Conservation (phyloP, 2,113 vertebrate genomes). For the Todiramphus chloris region DNA sequence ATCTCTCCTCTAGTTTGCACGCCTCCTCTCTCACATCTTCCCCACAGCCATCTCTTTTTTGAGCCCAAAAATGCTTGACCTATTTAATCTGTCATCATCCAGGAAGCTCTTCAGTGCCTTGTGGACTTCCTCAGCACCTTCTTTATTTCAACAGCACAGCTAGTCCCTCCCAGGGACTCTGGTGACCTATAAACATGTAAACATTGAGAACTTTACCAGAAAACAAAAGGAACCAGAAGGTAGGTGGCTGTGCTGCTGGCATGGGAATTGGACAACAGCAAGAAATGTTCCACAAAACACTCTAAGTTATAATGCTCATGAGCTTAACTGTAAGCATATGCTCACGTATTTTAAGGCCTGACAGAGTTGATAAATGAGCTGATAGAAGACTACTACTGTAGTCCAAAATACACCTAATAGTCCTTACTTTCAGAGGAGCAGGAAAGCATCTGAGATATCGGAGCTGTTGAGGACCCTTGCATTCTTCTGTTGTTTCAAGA, state of each 20-base stretch:
- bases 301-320: not conserved
- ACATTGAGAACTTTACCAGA: not conserved
- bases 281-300: not conserved
- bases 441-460: not conserved
- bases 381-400: not conserved
- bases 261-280: not conserved
- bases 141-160: not conserved
- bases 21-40: not conserved
- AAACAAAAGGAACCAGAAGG: not conserved
- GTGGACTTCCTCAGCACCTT: not conserved
- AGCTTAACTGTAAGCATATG: constrained; percentile 29
- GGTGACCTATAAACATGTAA: not conserved
- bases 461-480: not conserved
- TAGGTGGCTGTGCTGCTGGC: not conserved
- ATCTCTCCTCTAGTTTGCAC: not conserved
- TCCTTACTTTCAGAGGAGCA: not conserved
- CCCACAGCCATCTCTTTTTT: not conserved
- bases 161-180: not conserved
- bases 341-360: constrained; percentile 37
- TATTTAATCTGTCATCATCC: not conserved
- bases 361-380: constrained; percentile 42
- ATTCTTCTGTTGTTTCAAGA: not conserved
- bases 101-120: not conserved
- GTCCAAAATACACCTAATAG: not conserved
- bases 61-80: not conserved